Evolutionary conservation across 35 echinoderm and acorn worm species (phyloP), one percentile per base, ranked within the genome.

Genomic region (Holothuria glaberrima): DNA sequence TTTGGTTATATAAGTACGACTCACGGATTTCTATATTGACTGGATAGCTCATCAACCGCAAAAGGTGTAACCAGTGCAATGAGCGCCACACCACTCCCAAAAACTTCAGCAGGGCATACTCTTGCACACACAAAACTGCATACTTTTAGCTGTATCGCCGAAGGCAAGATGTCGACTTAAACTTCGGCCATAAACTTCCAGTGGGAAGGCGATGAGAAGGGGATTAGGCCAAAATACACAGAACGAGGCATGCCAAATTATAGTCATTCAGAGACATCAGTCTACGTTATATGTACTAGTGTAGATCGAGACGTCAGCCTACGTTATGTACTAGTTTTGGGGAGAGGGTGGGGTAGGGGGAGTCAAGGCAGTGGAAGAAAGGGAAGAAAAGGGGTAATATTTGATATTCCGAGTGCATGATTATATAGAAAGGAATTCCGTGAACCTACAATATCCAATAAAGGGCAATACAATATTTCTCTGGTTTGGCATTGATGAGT

Each of bases 101-200:
- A 13, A 71, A 71, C 28, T 71, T 31, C 68, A 71, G 68, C 68
- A 71, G 68, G 19, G 30, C 68, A 71, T 71, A 71, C 21, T 12
- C 68, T 13, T 10, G 9, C 28, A 26, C 30, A 24, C 12, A 71
- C 19, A 24, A 24, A 71, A 71, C 19, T 71, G 30, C 68, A 21
- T 71, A 71, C 68, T 71, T 71, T 24, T 24, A 71, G 68, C 68
- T 21, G 68, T 71, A 71, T 71, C 68, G 68, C 28, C n/a, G 19
- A 26, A 71, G 26, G 28, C 28, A 71, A 71, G 26, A 71, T 18
- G 68, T 71, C 68, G 30, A 71, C 68, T 71, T 71, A 71, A 12
- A 59, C 58, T 24, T 12, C 68, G 28, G 68, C 68, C 30, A 71
- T 71, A 71, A 71, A 71, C 68, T 71, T 12, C 28, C 68, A 59